Conservation (phyloP, 2,888 invertebrate genomes). For the Xylophagus ater region DNA sequence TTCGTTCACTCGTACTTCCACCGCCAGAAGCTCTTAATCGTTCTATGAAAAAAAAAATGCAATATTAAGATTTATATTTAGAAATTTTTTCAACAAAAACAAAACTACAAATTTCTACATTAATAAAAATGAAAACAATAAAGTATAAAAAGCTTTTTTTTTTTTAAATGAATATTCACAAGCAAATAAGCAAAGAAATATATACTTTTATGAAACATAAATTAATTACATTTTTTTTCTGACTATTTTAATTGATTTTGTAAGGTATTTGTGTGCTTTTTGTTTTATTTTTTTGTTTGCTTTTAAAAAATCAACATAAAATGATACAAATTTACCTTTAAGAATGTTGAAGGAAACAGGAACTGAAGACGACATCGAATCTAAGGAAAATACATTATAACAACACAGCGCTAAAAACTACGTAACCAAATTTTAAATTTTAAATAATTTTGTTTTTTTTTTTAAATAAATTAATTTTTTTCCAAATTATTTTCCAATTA, state of each 20-base stretch:
- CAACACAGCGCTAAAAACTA: constrained; percentile 16
- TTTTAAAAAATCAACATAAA: too few species aligned
- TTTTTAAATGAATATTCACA: too few species aligned
- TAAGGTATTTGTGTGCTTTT: not conserved
- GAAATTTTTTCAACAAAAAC: not conserved
- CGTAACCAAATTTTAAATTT: constrained; percentile 14
- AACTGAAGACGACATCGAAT: constrained; percentile 63
- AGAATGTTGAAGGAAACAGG: constrained; percentile 78
- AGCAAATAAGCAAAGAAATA: constrained; percentile 4
- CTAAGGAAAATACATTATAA: constrained; percentile 21
- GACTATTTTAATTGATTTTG: not conserved
- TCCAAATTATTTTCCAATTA: too few species aligned
- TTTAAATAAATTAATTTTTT: constrained; percentile 19
- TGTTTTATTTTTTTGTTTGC: not conserved
- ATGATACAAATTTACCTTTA: constrained; percentile 59
- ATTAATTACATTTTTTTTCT: not conserved
- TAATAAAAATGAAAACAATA: not conserved
- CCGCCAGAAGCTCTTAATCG: constrained; percentile 35
- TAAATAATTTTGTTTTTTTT: constrained; percentile 15
- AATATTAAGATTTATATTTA: not conserved
- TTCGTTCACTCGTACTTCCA: constrained; percentile 35
- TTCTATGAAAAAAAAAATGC: constrained; percentile 19
- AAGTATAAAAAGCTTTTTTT: not conserved
- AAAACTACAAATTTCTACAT: constrained; percentile 29
- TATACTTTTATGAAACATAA: constrained; percentile 1